Base-by-base conservation (phyloP, 2,888 invertebrate species). In the Athripsodes cinereus region DNA sequence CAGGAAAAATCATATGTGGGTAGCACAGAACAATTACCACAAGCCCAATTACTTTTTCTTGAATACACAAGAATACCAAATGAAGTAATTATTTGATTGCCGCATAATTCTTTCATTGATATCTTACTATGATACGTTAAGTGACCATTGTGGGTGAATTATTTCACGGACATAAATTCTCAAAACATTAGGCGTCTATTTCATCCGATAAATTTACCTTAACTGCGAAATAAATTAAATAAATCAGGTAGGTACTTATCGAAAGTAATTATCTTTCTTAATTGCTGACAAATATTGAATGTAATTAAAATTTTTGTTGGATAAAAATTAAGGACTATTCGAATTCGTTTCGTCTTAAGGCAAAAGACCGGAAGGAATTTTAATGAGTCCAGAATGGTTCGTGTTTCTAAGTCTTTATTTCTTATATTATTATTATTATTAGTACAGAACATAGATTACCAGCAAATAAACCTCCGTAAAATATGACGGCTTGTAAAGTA, bases 221-320 rank as follows among this genome's bases (percentile, higher is more conserved):
- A 21, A 47, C 47, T 47, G 21, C 47, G 21, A 21, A 20, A 21
- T 47, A 20, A 47, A 50, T 22, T 18, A 46, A 56, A 59, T 59
- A 56, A 59, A 59, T 59, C 59, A 59, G 51, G 48, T 53, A 59
- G 51, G 48, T 53, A 56, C 53, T 56, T 59, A 59, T 59, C 59
- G 56, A 57, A 46, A 53, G 50, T 49, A 49, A 56, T 59, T 59
- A 59, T 59, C 52, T 57, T 49, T 34, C 34, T 52, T 57, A 53
- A 57, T 53, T 57, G 52, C 53, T 31, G 35, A 52, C 34, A 57
- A 57, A 57, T 57, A 57, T 57, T 57, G 57, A 47, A 47, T 47
- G 57, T 49, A 57, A 57, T 57, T 57, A 57, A 57, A 52, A 53
- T 22, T 50, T 50, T 40, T 26, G 26, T 10, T 26, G 26, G 13